phyloP scores from a whole-genome alignment of 2,888 invertebrate species.

The Megalurothrips usitatus region DNA sequence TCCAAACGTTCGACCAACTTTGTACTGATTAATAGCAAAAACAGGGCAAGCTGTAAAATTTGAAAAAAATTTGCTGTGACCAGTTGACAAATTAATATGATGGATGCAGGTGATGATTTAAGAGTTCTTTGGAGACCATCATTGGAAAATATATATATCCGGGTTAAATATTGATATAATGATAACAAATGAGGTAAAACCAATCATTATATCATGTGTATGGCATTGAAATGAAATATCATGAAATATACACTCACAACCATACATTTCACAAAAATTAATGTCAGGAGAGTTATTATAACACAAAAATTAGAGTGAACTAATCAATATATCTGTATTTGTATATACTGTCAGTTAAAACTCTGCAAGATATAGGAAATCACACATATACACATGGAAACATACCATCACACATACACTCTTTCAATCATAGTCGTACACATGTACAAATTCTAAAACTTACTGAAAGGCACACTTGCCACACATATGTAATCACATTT shows the following conservation, averaged over 20 bases:
- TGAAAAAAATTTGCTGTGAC: no score
- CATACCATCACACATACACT: neutral
- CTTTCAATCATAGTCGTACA: neutral
- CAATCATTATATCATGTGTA: neutral
- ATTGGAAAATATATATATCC: neutral
- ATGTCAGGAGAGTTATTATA: neutral
- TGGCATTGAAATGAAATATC: neutral
- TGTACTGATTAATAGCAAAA: no score
- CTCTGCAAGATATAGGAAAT: neutral
- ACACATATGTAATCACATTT: neutral
- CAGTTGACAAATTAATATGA: neutral
- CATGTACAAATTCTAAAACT: neutral
- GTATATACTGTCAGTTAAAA: neutral
- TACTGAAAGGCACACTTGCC: conserved; percentile 12
- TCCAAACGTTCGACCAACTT: no score
- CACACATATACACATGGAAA: neutral
- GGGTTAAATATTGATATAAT: neutral
- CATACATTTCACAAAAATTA: conserved; percentile 2
- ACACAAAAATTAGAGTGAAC: conserved; percentile 4
- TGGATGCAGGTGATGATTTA: neutral
- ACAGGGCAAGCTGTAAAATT: no score
- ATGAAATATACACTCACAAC: neutral
- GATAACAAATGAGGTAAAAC: neutral
- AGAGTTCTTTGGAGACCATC: neutral
- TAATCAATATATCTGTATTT: neutral